Evolutionary conservation across 1,140 invertebrate genomes (phyloP), one percentile per base, ranked within the genome.

Genomic region (Hycleus cichorii): DNA sequence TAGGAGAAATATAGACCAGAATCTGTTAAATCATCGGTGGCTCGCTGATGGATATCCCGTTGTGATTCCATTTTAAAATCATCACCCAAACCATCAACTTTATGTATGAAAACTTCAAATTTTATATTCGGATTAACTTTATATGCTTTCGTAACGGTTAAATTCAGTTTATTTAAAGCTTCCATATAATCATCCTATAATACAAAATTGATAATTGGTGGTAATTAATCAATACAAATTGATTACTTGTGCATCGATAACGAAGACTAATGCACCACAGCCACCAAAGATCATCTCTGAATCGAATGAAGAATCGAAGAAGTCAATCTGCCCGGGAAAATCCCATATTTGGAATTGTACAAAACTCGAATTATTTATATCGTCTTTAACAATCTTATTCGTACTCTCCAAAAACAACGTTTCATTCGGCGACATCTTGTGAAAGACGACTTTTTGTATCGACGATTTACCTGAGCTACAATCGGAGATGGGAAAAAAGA

Each of bases 341-440:
- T 99, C 97, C 92, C 96, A 98, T 62, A 99, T 97, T 86, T 98
- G 93, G 78, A 99, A 99, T 71, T 98, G 95, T 38, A 99, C 95
- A 83, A 99, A 99, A 67, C 95, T 97, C 59, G 94, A 90, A 72
- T 97, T 97, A 63, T 94, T 89, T 58, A 93, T 91, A 79, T 97
- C 93, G 78, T 98, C 95, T 80, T 97, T 98, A 3, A 96, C 90
- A 64, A 99, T 95, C 82, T 98, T 95, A 73, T 96, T 97, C 53
- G 96, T 99, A 64, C 93, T 96, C 76, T 98, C 97, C 40, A 99
- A 77, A 69, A 99, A 99, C n/a, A 99, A 77, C 3, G 97, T 99
- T 78, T 99, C 97, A 79, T 98, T 99, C 6, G 97, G 97, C 8
- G 95, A 97, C 92, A 99, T 98, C 81, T 99, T 99, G 71, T 99